Percentiles rank a stretch among this genome's conserved stretches.
phyloP scores from a whole-genome alignment of 2,888 invertebrate species.

The Drosophila buzzatii region DNA sequence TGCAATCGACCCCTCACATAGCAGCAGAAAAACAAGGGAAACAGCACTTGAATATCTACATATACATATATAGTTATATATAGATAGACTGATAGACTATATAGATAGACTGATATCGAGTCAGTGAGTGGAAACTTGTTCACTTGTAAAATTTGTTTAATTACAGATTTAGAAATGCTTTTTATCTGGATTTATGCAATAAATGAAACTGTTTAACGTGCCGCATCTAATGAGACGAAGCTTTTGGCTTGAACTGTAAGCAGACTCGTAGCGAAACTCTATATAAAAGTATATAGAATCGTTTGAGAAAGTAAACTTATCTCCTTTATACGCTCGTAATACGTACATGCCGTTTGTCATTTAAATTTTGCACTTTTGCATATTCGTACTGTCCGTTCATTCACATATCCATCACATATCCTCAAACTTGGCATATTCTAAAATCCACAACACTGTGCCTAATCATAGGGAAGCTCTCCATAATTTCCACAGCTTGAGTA shows the following conservation, averaged over 20 bases:
- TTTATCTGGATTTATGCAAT: neutral
- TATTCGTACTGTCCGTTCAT: neutral
- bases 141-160: neutral
- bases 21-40: neutral
- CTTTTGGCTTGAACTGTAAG: no score
- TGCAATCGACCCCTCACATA: constrained; percentile 16
- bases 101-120: neutral
- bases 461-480: constrained; percentile 62
- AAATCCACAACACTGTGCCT: constrained; percentile 55
- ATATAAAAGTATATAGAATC: neutral
- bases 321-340: neutral
- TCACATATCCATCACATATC: neutral
- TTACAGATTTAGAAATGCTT: neutral
- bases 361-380: neutral
- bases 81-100: neutral
- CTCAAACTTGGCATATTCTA: constrained; percentile 16
- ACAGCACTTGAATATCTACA: neutral
- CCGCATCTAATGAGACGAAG: neutral
- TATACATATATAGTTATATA: neutral
- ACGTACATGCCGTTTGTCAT: neutral
- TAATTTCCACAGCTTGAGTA: constrained; percentile 67
- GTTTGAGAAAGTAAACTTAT: neutral
- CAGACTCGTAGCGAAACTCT: no score
- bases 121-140: neutral
- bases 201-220: neutral